These are phyloP conservation scores for Picathartes gymnocephalus DNA, from an alignment of 2,113 vertebrate genomes.

Conservation along the genomic window DNA sequence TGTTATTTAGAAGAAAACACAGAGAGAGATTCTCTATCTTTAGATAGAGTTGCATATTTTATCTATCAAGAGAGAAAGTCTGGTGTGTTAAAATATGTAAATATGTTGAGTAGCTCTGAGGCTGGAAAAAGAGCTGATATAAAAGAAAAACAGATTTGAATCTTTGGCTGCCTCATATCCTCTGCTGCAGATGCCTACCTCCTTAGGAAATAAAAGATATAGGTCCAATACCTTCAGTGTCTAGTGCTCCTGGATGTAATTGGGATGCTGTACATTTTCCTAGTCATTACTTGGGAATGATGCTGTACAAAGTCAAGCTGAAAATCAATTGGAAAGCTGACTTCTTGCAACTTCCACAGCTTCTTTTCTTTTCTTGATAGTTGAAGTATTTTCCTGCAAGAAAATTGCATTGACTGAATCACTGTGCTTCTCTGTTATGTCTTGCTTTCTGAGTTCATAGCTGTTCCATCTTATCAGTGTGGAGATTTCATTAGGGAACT, in stretches of 20 bases:
- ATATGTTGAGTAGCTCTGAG: background rate
- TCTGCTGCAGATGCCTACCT: background rate
- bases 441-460: background rate
- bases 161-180: background rate
- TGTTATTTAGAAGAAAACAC: background rate
- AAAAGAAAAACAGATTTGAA: background rate
- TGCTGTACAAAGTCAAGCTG: background rate
- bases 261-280: background rate
- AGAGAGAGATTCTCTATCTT: background rate
- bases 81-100: background rate
- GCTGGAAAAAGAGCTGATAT: background rate
- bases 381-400: background rate
- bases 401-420: background rate
- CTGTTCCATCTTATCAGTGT: background rate
- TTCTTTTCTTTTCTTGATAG: background rate
- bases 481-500: conserved; percentile 21
- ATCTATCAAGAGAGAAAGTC: background rate
- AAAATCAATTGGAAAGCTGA: conserved; percentile 3
- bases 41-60: background rate
- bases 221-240: background rate
- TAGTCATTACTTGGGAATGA: background rate
- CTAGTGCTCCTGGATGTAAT: background rate
- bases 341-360: background rate
- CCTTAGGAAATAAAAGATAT: background rate
- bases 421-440: background rate